A percentile compares a stretch with the other conserved stretches of the same genome.
Conservation (phyloP, 2,888 invertebrate genomes). For the Eristalinus aeneus region DNA sequence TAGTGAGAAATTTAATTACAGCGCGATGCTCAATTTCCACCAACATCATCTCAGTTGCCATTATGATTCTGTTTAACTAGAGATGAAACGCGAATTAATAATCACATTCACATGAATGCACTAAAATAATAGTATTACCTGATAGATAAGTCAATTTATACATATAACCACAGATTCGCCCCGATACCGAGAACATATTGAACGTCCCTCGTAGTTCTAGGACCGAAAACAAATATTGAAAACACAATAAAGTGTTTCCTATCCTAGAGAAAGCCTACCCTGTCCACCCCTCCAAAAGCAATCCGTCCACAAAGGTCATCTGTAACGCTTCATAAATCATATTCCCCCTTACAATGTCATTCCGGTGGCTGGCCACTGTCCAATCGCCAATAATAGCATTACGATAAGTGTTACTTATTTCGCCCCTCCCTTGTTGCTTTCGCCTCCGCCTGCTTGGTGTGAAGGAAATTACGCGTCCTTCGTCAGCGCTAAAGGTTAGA, state of each 20-base stretch:
- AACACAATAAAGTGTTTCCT: neutral
- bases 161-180: no score
- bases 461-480: slow-evolving; percentile 2
- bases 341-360: slow-evolving; percentile 23
- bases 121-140: no score
- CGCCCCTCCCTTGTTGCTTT: neutral
- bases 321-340: neutral
- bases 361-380: neutral
- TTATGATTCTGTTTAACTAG: no score
- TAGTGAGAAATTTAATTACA: no score
- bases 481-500: slow-evolving; percentile 7
- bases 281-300: neutral
- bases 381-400: slow-evolving; percentile 6
- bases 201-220: no score
- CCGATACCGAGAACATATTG: no score
- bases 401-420: slow-evolving; percentile 6
- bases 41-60: no score
- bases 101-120: no score
- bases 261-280: neutral
- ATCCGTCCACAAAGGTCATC: neutral
- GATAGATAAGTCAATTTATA: no score
- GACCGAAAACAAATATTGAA: neutral
- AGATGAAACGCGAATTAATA: no score
- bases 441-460: neutral
- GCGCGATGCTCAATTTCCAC: no score